Percentiles rank a stretch among this genome's conserved stretches.
Evolutionary conservation across 2,113 vertebrate genomes (phyloP).

Genomic region (Ancistrus triradiatus): DNA sequence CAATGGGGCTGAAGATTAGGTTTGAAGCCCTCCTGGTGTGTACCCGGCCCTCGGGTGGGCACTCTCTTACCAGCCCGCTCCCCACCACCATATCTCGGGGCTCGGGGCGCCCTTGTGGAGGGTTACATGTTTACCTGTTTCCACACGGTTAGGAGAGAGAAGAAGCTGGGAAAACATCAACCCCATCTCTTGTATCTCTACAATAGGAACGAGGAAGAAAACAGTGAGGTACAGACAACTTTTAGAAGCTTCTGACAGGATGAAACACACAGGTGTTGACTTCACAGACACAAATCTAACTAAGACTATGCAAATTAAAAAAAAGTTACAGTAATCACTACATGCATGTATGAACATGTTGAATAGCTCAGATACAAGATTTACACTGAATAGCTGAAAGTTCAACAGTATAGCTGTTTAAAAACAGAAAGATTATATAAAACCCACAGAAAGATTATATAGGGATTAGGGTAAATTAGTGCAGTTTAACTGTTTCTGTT

Average conservation of each 20-base stretch:
- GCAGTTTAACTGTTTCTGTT: background rate
- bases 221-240: background rate
- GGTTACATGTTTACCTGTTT: conserved; percentile 71
- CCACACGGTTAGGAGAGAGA: conserved; percentile 71
- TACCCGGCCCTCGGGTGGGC: conserved; percentile 75
- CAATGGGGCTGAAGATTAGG: conserved; percentile 76
- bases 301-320: background rate
- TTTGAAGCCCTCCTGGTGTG: conserved; percentile 74
- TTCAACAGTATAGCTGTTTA: background rate
- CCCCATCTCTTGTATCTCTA: conserved; percentile 87
- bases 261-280: background rate
- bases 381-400: background rate
- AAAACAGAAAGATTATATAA: too few species aligned
- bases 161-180: conserved; percentile 64
- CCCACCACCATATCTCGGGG: conserved; percentile 91
- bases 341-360: background rate
- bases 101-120: conserved; percentile 73
- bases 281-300: background rate
- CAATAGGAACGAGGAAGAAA: background rate
- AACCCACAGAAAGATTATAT: background rate
- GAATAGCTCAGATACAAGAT: background rate
- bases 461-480: background rate
- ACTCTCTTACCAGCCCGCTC: conserved; percentile 72
- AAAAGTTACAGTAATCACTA: background rate
- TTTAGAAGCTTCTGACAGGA: background rate